These are phyloP conservation scores for Pagrus major DNA, from an alignment of 2,113 vertebrate species.

Conservation along the genomic window DNA sequence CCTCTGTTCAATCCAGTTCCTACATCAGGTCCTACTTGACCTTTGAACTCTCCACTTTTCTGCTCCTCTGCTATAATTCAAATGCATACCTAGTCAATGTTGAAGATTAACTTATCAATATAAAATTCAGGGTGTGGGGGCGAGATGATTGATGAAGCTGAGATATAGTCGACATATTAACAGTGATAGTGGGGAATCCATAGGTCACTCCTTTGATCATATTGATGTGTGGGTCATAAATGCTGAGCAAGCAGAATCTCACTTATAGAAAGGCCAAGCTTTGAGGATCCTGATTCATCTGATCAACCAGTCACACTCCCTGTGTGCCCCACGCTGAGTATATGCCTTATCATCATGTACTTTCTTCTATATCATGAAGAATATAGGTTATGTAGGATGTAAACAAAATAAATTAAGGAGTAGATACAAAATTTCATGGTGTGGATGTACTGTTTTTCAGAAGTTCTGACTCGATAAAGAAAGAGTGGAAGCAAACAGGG, in stretches of 20 bases:
- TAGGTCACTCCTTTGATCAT: constrained; percentile 32
- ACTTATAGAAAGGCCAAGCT: background rate
- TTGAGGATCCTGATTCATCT: background rate
- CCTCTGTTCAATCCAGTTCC: constrained; percentile 18
- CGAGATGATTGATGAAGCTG: constrained; percentile 51
- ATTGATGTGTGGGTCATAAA: constrained; percentile 46
- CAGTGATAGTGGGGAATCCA: background rate
- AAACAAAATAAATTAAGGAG: background rate
- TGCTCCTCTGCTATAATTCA: constrained; percentile 40
- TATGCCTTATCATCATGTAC: too few relatives aligned
- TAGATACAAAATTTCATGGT: too few relatives aligned
- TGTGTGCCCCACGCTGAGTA: too few relatives aligned
- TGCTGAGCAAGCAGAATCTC: constrained; percentile 21
- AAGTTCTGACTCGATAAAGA: background rate
- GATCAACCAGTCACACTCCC: background rate
- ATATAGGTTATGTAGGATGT: too few relatives aligned
- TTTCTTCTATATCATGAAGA: too few relatives aligned
- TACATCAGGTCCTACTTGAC: constrained; percentile 20
- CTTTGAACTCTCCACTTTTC: constrained; percentile 35
- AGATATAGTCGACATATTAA: constrained; percentile 36
- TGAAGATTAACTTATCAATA: constrained; percentile 56
- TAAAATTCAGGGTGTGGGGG: constrained; percentile 18
- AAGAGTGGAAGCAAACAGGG: background rate
- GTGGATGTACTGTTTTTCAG: too few relatives aligned
- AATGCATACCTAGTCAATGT: constrained; percentile 49